Percentiles rank a stretch among this genome's conserved stretches.
Conservation (phyloP, 2,113 vertebrate genomes). For the Macaca nemestrina region DNA sequence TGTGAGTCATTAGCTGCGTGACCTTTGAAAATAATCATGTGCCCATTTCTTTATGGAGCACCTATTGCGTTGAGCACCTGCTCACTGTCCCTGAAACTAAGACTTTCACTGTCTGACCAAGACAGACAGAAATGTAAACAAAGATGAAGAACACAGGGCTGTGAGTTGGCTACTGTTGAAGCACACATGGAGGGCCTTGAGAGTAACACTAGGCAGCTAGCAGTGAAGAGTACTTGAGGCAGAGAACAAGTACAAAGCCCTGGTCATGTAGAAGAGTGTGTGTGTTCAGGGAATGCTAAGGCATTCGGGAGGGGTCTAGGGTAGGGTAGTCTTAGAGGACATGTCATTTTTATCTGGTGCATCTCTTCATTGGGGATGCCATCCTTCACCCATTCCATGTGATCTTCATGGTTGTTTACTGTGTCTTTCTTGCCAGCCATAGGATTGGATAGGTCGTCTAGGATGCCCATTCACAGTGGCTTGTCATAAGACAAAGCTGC, state of each 20-base stretch:
- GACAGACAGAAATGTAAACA: background rate
- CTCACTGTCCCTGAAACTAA: background rate
- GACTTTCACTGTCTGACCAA: background rate
- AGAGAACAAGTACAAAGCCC: background rate
- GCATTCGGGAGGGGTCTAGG: background rate
- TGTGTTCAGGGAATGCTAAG: background rate
- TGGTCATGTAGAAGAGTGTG: background rate
- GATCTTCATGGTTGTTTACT: background rate
- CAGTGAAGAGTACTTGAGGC: background rate
- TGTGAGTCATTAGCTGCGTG: background rate
- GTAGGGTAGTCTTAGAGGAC: background rate
- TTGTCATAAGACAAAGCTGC: background rate
- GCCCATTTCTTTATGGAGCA: background rate
- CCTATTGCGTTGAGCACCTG: background rate
- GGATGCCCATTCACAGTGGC: background rate
- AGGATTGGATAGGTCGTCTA: background rate
- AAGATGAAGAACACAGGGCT: background rate
- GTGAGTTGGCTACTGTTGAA: background rate
- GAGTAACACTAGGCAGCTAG: background rate
- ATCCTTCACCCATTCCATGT: background rate
- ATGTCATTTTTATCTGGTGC: background rate
- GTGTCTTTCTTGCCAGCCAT: background rate
- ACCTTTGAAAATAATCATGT: background rate
- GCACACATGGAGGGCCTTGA: background rate
- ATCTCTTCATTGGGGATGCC: background rate